phyloP scores from a whole-genome alignment of 2,797 vertebrate species.

The Rhyacichthys aspro region DNA sequence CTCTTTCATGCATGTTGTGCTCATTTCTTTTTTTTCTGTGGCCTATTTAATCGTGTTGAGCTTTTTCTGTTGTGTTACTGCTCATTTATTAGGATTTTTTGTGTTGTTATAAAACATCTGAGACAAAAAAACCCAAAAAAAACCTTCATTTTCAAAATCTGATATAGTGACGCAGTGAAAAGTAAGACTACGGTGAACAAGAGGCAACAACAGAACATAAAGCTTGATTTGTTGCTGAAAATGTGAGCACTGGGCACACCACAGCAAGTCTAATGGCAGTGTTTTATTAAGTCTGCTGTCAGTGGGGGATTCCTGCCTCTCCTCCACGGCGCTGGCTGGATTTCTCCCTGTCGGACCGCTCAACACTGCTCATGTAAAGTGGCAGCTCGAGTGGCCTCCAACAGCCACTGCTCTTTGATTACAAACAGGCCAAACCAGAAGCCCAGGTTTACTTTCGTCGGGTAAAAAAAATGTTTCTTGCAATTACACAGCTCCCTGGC shows the following conservation, averaged over 20 bases:
- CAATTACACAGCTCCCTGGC: constrained; percentile 1
- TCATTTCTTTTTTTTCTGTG: too few species aligned
- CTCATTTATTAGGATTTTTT: too few species aligned
- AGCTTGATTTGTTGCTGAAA: constrained; percentile 7
- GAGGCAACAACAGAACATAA: constrained; percentile 11
- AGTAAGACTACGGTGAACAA: constrained; percentile 9
- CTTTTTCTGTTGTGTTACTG: too few species aligned
- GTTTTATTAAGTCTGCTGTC: constrained; percentile 32
- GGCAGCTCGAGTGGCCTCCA: constrained; percentile 13
- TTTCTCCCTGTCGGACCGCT: constrained; percentile 24
- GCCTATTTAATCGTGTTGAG: too few species aligned
- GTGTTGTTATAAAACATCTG: too few species aligned
- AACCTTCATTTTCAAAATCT: too few species aligned
- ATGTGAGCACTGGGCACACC: constrained; percentile 15
- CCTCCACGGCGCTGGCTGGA: constrained; percentile 13
- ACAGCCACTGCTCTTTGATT: constrained; percentile 15
- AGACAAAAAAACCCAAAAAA: too few species aligned
- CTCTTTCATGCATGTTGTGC: too few species aligned
- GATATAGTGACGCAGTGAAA: not conserved
- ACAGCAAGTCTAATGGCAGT: constrained; percentile 13
- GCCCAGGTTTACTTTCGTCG: constrained; percentile 3
- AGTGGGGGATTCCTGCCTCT: constrained; percentile 22
- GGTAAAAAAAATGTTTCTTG: constrained; percentile 1
- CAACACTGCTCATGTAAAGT: constrained; percentile 19
- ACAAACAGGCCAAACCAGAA: constrained; percentile 23